phyloP scores from a whole-genome alignment of 2,113 vertebrate genomes.

The Lamprotornis superbus region DNA sequence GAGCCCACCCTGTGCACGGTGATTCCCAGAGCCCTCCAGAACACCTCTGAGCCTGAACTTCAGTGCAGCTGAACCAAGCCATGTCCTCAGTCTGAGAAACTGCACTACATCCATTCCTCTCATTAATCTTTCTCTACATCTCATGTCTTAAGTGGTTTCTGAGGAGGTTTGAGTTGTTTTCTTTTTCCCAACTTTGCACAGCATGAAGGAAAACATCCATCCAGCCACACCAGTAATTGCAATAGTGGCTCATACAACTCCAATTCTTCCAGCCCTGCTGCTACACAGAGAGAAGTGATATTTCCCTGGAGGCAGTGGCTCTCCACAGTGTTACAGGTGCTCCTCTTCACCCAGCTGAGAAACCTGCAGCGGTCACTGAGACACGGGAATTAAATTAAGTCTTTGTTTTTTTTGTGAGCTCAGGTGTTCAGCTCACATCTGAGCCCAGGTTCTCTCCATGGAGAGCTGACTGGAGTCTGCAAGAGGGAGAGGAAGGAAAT shows the following conservation, averaged over 20 bases:
- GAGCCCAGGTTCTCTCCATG: not conserved
- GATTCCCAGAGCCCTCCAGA: not conserved
- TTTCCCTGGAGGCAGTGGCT: not conserved
- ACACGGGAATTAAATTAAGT: not conserved
- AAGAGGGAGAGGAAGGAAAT: not conserved
- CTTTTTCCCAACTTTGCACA: not conserved
- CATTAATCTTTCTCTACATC: not conserved
- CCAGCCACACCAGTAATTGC: slow-evolving; percentile 11
- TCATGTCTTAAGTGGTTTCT: not conserved
- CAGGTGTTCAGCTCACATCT: not conserved
- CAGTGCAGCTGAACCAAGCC: not conserved
- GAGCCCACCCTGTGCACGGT: not conserved
- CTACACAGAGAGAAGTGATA: not conserved
- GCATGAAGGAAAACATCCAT: slow-evolving; percentile 19
- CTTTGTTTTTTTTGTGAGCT: not conserved
- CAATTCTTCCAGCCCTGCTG: not conserved
- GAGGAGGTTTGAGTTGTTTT: not conserved
- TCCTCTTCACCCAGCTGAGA: not conserved
- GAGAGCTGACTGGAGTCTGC: not conserved
- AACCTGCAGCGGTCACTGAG: not conserved
- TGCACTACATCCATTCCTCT: not conserved
- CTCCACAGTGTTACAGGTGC: not conserved
- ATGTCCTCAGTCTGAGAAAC: not conserved
- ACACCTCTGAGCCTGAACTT: not conserved
- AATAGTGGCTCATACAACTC: not conserved